These are phyloP conservation scores for Bembecia ichneumoniformis DNA, from an alignment of 2,888 invertebrate genomes.

Conservation along the genomic window DNA sequence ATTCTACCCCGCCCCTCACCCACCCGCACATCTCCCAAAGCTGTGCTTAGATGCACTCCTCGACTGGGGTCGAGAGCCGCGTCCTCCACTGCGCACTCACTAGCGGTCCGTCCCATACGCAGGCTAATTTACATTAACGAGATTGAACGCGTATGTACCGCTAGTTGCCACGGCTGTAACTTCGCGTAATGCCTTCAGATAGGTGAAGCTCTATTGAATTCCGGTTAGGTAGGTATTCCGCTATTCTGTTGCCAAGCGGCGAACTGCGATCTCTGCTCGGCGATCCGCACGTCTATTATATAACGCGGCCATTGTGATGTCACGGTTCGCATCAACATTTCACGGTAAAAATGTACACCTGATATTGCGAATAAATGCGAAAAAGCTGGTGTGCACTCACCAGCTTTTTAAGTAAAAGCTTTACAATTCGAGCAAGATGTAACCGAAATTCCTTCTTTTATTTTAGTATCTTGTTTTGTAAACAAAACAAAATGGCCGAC, in stretches of 20 bases:
- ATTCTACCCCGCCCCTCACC: slow-evolving; percentile 13
- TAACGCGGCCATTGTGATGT: slow-evolving; percentile 36
- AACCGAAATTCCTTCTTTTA: too few relatives aligned
- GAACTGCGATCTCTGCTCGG: slow-evolving; percentile 24
- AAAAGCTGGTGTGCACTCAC: neutral
- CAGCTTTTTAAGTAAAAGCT: neutral
- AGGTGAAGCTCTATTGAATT: slow-evolving; percentile 38
- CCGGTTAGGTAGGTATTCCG: slow-evolving; percentile 38
- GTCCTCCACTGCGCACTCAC: slow-evolving; percentile 27
- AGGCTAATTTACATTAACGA: slow-evolving; percentile 34
- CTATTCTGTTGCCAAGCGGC: slow-evolving; percentile 48
- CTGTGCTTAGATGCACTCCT: slow-evolving; percentile 42
- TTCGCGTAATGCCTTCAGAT: slow-evolving; percentile 28
- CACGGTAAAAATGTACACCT: neutral
- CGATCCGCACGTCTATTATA: slow-evolving; percentile 31
- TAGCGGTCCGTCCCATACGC: slow-evolving; percentile 18
- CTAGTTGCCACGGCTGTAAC: slow-evolving; percentile 19
- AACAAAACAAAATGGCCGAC: too few relatives aligned
- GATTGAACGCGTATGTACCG: slow-evolving; percentile 28
- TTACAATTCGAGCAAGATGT: too few relatives aligned
- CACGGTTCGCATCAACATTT: slow-evolving; percentile 13
- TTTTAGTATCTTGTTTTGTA: too few relatives aligned
- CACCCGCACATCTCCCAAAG: slow-evolving; percentile 39
- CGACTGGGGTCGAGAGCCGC: slow-evolving; percentile 39
- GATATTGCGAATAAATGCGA: neutral